A percentile compares a stretch with the other conserved stretches of the same genome.
These are phyloP conservation scores for Listronotus oregonensis DNA, from an alignment of 1,140 invertebrate species.

Conservation along the genomic window DNA sequence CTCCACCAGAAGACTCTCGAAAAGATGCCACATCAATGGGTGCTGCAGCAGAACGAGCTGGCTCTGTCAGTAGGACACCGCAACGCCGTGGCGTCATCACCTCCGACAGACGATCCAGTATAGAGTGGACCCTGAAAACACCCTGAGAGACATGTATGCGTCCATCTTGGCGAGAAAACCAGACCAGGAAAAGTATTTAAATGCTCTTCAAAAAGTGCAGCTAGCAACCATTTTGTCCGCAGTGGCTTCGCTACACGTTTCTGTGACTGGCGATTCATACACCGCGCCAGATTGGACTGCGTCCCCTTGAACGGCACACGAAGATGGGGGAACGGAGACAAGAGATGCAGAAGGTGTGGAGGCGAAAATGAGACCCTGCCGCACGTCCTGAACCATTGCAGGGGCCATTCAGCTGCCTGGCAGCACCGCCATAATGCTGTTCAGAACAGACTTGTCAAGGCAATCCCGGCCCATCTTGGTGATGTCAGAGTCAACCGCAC, in stretches of 20 bases:
- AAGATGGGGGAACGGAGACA: conserved; percentile 32
- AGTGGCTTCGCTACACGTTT: conserved; percentile 47
- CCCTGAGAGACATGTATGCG: neutral
- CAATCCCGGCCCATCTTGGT: no score
- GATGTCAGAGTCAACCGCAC: conserved; percentile 7
- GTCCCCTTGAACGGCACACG: conserved; percentile 48
- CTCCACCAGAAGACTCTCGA: conserved; percentile 17
- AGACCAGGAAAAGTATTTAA: conserved; percentile 25
- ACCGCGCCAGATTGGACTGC: conserved; percentile 50
- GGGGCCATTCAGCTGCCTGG: conserved; percentile 12
- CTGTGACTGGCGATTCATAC: conserved; percentile 55
- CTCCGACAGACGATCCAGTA: neutral
- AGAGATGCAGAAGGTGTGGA: conserved; percentile 45
- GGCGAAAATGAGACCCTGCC: conserved; percentile 42
- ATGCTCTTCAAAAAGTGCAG: neutral
- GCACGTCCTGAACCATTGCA: conserved; percentile 47
- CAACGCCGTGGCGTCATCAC: neutral
- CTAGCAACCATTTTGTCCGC: conserved; percentile 43
- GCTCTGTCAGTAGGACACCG: neutral
- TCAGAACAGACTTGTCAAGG: no score
- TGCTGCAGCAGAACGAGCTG: neutral
- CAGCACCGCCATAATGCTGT: conserved; percentile 8
- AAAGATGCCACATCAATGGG: conserved; percentile 29
- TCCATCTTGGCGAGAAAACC: conserved; percentile 1
- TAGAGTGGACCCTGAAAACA: neutral